Evolutionary conservation across 2,797 vertebrate genomes (phyloP), one percentile per base, ranked within the genome.

Genomic region (Pangasius djambal): DNA sequence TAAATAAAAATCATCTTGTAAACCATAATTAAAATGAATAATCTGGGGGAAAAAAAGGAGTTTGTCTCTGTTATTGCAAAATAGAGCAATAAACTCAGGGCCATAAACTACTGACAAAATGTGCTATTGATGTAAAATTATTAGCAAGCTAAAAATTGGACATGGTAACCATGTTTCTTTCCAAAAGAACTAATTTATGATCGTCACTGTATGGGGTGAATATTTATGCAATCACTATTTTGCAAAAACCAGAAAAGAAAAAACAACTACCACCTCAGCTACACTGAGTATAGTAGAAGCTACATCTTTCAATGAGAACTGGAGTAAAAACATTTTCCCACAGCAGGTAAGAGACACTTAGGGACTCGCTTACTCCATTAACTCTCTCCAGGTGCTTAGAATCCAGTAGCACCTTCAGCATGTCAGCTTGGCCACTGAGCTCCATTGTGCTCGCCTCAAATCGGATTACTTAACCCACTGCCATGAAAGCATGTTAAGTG

Each of bases 391-490:
- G 77, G 83, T 89, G 59, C 85, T 57, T 70, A 77, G 55, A 75
- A 34, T 63, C 55, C 74, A 37, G 40, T 34, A 48, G 44, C 74
- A 86, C 63, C 74, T 81, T 82, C 81, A 18, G 52, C 89, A 78
- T 70, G 37, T 87, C 87, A 85, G 74, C 89, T 89, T 72, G 81
- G 67, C 65, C 83, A 87, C 75, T 74, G 74, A 87, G 61, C 65
- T 83, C 67, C 84, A 88, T 88, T 85, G 89, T 90, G 84, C 87
- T 82, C 86, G 6, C 34, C 63, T 82, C 63, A 89, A 91, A 91
- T 90, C n/a, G n/a, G 88, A 92, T 91, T 90, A 90, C 89, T 91
- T 88, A 70, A 89, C 86, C 63, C 75, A 83, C 84, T 59, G 34
- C 37, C 25, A 79, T 79, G 86, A 84, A 87, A 84, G 48, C 6